Conservation (phyloP, 2,888 invertebrate species). For the Hyles lineata region DNA sequence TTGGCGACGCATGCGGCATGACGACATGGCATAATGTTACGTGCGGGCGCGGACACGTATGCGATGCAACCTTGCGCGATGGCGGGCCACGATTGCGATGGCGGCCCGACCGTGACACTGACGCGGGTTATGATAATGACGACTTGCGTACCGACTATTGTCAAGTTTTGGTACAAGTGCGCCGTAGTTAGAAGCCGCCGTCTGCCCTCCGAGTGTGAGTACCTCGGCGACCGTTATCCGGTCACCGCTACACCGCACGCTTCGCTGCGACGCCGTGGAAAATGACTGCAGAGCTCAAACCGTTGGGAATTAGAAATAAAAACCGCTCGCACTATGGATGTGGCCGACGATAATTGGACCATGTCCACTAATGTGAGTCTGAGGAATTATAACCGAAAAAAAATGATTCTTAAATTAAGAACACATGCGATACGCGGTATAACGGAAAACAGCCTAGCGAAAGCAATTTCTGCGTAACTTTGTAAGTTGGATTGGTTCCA, state of each 20-base stretch:
- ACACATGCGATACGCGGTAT: conserved; percentile 11
- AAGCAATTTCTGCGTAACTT: conserved; percentile 1
- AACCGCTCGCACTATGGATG: conserved; percentile 39
- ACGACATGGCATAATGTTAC: conserved; percentile 66
- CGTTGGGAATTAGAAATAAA: conserved; percentile 61
- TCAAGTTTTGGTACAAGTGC: conserved; percentile 59
- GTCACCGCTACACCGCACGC: conserved; percentile 73
- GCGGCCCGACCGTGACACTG: conserved; percentile 79
- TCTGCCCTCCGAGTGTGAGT: conserved; percentile 68
- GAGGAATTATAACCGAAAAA: conserved; percentile 27
- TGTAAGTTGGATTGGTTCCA: conserved; percentile 5
- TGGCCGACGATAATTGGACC: conserved; percentile 34
- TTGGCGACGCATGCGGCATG: conserved; percentile 43
- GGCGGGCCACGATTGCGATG: conserved; percentile 68
- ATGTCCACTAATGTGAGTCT: conserved; percentile 28
- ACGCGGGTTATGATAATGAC: conserved; percentile 72
- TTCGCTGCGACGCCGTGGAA: conserved; percentile 52
- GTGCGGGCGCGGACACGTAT: conserved; percentile 71
- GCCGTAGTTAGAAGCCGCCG: conserved; percentile 49
- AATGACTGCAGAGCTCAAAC: conserved; percentile 59
- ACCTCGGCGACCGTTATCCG: conserved; percentile 76
- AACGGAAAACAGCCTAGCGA: conserved; percentile 2
- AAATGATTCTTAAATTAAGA: neutral
- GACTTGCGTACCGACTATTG: conserved; percentile 52
- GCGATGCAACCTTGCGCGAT: conserved; percentile 76